A percentile compares a stretch with the other conserved stretches of the same genome.
Evolutionary conservation across 2,113 vertebrate genomes (phyloP).

Genomic region (Gobiocypris rarus): DNA sequence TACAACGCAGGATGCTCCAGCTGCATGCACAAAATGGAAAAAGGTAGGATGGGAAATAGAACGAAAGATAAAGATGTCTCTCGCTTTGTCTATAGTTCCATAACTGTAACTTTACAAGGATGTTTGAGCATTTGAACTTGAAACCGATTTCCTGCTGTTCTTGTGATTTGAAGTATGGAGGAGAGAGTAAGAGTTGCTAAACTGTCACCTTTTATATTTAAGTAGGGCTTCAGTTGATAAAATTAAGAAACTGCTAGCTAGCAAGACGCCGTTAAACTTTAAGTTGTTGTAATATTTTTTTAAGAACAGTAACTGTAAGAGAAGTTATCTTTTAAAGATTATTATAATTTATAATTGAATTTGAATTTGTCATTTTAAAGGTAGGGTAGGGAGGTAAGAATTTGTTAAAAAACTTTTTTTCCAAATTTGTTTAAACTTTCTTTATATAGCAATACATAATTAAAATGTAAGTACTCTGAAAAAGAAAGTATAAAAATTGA

Average conservation of each 20-base stretch:
- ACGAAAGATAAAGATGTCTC: slow-evolving; percentile 7
- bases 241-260: neutral
- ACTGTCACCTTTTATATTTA: neutral
- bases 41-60: slow-evolving; percentile 78
- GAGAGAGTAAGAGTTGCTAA: neutral
- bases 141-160: slow-evolving; percentile 1
- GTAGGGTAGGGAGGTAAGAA: no score
- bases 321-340: no score
- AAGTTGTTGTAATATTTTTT: neutral
- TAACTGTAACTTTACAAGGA: slow-evolving; percentile 10
- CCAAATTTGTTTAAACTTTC: no score
- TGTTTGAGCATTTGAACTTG: neutral
- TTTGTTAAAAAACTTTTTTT: no score
- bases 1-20: slow-evolving; percentile 77
- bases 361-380: no score
- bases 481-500: no score
- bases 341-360: no score
- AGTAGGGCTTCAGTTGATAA: neutral
- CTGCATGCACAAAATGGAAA: slow-evolving; percentile 86
- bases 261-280: neutral
- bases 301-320: no score
- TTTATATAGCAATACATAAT: no score
- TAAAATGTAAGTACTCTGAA: no score
- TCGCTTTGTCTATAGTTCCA: neutral
- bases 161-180: neutral